A percentile compares a stretch with the other conserved stretches of the same genome.
These are phyloP conservation scores for Eupithecia tripunctaria DNA, from an alignment of 2,888 invertebrate genomes.

Conservation along the genomic window DNA sequence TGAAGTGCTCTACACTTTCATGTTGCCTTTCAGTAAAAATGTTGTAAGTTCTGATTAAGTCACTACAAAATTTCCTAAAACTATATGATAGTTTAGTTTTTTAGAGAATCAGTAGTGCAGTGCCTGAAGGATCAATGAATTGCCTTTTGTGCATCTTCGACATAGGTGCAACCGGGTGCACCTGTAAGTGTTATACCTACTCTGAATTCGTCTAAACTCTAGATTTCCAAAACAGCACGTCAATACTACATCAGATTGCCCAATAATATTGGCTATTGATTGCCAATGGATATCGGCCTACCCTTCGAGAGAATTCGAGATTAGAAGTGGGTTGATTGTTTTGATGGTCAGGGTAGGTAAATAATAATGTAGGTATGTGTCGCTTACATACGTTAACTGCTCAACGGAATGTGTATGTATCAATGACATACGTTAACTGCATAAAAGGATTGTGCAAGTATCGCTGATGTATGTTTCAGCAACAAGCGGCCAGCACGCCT, in stretches of 20 bases:
- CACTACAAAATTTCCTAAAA: not conserved
- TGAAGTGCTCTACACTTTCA: conserved; percentile 89
- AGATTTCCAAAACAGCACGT: not conserved
- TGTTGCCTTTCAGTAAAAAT: conserved; percentile 96
- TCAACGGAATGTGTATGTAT: not conserved
- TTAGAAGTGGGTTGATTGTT: not conserved
- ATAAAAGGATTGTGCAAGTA: not conserved
- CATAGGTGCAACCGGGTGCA: too few species aligned
- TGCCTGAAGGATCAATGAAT: not conserved
- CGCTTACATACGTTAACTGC: not conserved
- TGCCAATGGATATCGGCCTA: not conserved
- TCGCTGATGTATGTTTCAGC: conserved; percentile 76
- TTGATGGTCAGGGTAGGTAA: not conserved
- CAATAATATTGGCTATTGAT: not conserved
- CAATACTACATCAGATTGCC: not conserved
- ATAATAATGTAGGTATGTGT: not conserved
- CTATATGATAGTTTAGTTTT: too few species aligned
- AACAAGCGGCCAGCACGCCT: conserved; percentile 95
- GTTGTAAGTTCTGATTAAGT: conserved; percentile 84
- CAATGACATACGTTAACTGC: not conserved
- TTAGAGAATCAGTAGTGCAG: too few species aligned
- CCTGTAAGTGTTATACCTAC: not conserved
- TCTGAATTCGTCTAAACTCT: not conserved
- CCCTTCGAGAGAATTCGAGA: not conserved
- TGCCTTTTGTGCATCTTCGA: not conserved